These are phyloP conservation scores for Esox lucius DNA, from an alignment of 2,797 vertebrate species.

Conservation along the genomic window DNA sequence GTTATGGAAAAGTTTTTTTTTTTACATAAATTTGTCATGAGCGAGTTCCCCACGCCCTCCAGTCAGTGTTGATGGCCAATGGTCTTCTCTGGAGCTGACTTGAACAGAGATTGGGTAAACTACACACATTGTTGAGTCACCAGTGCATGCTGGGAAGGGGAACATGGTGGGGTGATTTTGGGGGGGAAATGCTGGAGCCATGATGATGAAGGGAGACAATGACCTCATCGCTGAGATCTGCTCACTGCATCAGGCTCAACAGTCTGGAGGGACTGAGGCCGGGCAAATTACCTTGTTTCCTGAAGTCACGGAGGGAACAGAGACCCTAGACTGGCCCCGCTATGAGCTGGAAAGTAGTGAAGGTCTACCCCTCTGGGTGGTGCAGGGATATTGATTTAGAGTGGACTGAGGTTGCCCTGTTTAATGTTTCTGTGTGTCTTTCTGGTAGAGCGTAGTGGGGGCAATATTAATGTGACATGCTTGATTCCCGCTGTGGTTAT, in stretches of 20 bases:
- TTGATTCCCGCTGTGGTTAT: too few species aligned
- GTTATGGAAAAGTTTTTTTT: background rate
- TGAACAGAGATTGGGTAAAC: background rate
- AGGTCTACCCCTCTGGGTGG: conserved; percentile 23
- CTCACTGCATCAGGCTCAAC: conserved; percentile 45
- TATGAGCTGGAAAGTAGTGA: conserved; percentile 19
- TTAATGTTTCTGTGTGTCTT: too few species aligned
- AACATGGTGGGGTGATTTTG: background rate
- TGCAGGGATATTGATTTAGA: conserved; percentile 43
- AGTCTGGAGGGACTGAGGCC: conserved; percentile 21
- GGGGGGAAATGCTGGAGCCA: conserved; percentile 26
- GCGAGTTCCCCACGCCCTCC: background rate
- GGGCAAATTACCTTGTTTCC: conserved; percentile 53
- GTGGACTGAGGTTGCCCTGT: conserved; percentile 10
- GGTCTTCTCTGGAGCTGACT: background rate
- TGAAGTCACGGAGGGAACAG: conserved; percentile 26
- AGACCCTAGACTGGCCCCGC: background rate
- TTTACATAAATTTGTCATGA: too few species aligned
- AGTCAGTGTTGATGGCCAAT: background rate
- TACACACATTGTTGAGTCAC: background rate
- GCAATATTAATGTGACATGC: too few species aligned
- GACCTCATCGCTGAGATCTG: conserved; percentile 61
- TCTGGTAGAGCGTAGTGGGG: too few species aligned
- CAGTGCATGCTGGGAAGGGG: background rate
- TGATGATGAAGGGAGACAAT: conserved; percentile 34